These are phyloP conservation scores for Pissodes strobi DNA, from an alignment of 1,140 invertebrate genomes.

Conservation along the genomic window DNA sequence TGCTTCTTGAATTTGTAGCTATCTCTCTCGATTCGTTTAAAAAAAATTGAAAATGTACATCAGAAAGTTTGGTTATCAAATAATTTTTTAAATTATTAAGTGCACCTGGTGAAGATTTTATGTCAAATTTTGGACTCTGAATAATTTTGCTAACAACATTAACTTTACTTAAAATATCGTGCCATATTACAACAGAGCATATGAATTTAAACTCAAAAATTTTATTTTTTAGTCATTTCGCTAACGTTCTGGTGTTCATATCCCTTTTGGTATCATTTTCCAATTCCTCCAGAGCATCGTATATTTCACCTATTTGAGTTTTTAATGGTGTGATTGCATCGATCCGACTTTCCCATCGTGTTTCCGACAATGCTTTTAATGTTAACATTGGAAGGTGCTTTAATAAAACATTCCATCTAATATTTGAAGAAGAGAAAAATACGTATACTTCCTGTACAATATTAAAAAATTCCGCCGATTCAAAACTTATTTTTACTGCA, in stretches of 20 bases:
- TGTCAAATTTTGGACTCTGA: too few species aligned
- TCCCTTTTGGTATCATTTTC: constrained; percentile 2
- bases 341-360: constrained; percentile 15
- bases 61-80: background rate
- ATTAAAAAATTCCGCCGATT: too few species aligned
- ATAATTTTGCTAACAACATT: constrained; percentile 2
- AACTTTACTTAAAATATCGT: background rate
- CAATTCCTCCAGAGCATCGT: constrained; percentile 11
- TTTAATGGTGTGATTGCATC: constrained; percentile 5
- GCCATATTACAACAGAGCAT: constrained; percentile 8
- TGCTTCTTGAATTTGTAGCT: constrained; percentile 8
- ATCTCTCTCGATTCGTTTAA: constrained; percentile 4
- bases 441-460: too few species aligned
- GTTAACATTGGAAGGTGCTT: too few species aligned
- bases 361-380: too few species aligned
- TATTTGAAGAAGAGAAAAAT: too few species aligned
- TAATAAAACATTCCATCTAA: too few species aligned
- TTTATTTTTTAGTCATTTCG: constrained; percentile 1
- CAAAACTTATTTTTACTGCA: too few species aligned
- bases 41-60: constrained; percentile 3
- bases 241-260: constrained; percentile 5
- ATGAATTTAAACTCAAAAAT: constrained; percentile 10
- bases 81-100: constrained; percentile 1
- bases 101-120: too few species aligned
- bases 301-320: constrained; percentile 13